Evolutionary conservation across 2,888 invertebrate species (phyloP).

Genomic region (Entomobrya proxima): DNA sequence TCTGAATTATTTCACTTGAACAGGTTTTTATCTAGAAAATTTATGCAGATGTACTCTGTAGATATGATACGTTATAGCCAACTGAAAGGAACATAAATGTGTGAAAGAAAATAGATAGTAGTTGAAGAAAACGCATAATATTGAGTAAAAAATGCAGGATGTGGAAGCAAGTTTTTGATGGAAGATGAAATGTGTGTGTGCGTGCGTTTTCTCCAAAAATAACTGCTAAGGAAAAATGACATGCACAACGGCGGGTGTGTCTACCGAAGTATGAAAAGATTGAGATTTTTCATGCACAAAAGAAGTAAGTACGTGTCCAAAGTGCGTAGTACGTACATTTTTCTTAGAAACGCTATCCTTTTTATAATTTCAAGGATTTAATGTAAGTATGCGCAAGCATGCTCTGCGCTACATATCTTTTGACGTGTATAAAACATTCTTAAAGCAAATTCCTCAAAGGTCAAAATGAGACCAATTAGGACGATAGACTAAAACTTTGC

Average conservation of each 20-base stretch:
- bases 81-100: no score
- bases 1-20: neutral
- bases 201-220: neutral
- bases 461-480: constrained; percentile 59
- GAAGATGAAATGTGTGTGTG: neutral
- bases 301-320: no score
- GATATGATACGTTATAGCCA: no score
- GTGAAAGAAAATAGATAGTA: neutral
- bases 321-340: no score
- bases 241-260: no score
- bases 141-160: no score
- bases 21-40: no score
- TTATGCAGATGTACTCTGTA: no score
- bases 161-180: neutral
- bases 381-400: neutral
- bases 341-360: no score
- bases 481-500: constrained; percentile 47
- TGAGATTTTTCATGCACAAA: neutral
- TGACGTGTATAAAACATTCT: neutral
- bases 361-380: no score
- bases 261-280: neutral
- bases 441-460: constrained; percentile 29
- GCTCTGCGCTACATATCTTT: neutral
- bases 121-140: no score
- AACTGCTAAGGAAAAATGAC: no score